These are phyloP conservation scores for Thymelicus acteon DNA, from an alignment of 2,888 invertebrate genomes.

Conservation along the genomic window DNA sequence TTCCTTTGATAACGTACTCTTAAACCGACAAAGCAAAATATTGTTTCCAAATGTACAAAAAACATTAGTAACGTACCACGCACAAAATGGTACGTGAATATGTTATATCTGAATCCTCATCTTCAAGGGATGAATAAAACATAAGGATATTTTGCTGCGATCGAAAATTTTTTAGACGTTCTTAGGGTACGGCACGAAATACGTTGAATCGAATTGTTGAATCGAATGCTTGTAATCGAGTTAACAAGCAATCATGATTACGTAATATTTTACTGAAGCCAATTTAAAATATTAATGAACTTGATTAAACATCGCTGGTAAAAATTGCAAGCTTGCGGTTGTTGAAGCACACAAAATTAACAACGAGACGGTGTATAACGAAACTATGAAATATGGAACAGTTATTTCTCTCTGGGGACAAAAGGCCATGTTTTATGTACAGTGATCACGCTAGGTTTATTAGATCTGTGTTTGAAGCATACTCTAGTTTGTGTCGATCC, in stretches of 20 bases:
- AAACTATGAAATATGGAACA: constrained; percentile 26
- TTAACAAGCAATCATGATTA: constrained; percentile 2
- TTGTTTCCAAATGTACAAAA: constrained; percentile 24
- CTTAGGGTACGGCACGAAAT: constrained; percentile 11
- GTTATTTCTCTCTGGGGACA: constrained; percentile 11
- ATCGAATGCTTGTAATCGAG: too few species aligned
- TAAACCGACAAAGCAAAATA: neutral
- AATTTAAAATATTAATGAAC: constrained; percentile 27
- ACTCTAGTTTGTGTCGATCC: too few species aligned
- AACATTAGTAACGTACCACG: constrained; percentile 39
- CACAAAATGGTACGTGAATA: constrained; percentile 42
- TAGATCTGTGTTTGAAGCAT: neutral
- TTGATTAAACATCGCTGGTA: constrained; percentile 15
- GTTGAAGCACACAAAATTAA: constrained; percentile 23
- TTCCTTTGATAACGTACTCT: neutral
- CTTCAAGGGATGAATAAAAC: constrained; percentile 42
- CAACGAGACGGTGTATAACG: constrained; percentile 6
- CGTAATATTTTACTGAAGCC: constrained; percentile 3
- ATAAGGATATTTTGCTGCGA: constrained; percentile 36
- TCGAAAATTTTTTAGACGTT: constrained; percentile 40
- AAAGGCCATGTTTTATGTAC: neutral
- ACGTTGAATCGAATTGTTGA: neutral
- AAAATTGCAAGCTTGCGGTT: constrained; percentile 7
- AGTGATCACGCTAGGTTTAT: neutral
- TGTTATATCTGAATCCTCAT: constrained; percentile 39